These are phyloP conservation scores for Stichodactyla helianthus DNA, from an alignment of 64 coral and sea anemone species.

Conservation along the genomic window DNA sequence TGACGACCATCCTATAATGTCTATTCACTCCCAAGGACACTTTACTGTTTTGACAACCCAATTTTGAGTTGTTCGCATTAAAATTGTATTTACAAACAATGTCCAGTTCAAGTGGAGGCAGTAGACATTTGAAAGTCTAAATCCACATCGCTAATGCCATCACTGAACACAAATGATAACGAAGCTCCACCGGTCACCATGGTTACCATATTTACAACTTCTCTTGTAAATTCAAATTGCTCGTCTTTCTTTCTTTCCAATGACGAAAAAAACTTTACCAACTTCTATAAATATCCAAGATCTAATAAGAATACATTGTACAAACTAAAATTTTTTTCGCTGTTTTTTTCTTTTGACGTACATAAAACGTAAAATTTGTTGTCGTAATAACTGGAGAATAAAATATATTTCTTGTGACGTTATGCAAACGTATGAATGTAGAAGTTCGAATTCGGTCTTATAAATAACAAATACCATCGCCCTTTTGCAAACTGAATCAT, in stretches of 20 bases:
- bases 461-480: conserved; percentile 4
- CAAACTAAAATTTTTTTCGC: conserved; percentile 11
- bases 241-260: not conserved
- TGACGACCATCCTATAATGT: too few relatives aligned
- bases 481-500: not conserved
- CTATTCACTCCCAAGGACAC: not conserved
- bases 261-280: not conserved
- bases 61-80: not conserved
- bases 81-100: conserved; percentile 7
- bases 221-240: not conserved
- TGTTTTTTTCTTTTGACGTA: not conserved
- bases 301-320: conserved; percentile 21
- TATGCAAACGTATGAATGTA: conserved; percentile 15
- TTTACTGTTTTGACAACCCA: not conserved
- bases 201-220: not conserved
- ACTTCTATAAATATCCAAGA: conserved; percentile 8
- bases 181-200: not conserved
- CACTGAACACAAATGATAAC: not conserved
- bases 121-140: too few relatives aligned
- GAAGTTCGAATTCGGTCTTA: conserved; percentile 12
- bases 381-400: not conserved
- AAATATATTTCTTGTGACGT: conserved; percentile 20
- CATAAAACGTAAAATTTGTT: conserved; percentile 13
- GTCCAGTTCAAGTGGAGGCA: not conserved
- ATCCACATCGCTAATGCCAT: not conserved